Percentiles rank a stretch among this genome's conserved stretches.
Conservation (phyloP, 2,888 invertebrate species). For the Troides helena region DNA sequence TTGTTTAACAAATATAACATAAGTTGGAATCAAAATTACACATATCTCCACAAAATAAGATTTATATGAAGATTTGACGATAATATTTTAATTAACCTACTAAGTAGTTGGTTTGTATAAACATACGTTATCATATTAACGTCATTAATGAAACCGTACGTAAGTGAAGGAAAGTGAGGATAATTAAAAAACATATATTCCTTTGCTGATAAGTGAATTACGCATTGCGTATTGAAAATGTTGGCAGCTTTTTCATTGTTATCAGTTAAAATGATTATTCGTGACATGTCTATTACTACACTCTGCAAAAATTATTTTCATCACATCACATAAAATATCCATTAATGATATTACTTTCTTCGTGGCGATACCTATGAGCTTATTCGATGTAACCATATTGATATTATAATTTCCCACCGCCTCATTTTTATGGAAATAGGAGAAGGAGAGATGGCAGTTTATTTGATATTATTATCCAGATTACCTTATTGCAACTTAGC, state of each 20-base stretch:
- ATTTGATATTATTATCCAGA: constrained; percentile 38
- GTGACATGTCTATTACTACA: not conserved
- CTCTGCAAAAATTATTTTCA: constrained; percentile 4
- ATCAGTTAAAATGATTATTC: constrained; percentile 6
- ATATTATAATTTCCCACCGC: constrained; percentile 48
- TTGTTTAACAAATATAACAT: too few species aligned
- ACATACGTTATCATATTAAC: constrained; percentile 17
- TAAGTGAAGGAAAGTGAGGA: not conserved
- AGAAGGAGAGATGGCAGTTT: not conserved
- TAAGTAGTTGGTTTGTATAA: not conserved
- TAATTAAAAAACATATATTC: not conserved
- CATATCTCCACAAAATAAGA: too few species aligned
- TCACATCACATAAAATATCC: constrained; percentile 9
- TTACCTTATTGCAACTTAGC: not conserved
- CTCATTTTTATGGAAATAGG: constrained; percentile 3
- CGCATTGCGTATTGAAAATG: constrained; percentile 1
- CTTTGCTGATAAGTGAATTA: not conserved
- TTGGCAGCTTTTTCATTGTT: constrained; percentile 4
- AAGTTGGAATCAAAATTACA: too few species aligned
- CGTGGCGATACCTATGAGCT: constrained; percentile 20
- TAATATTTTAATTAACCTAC: not conserved
- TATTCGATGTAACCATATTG: constrained; percentile 33
- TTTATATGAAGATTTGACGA: too few species aligned
- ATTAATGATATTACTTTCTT: constrained; percentile 15
- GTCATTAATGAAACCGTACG: not conserved